Percentiles rank a stretch among this genome's conserved stretches.
Conservation (phyloP, 1,140 invertebrate genomes). For the Araneus ventricosus region DNA sequence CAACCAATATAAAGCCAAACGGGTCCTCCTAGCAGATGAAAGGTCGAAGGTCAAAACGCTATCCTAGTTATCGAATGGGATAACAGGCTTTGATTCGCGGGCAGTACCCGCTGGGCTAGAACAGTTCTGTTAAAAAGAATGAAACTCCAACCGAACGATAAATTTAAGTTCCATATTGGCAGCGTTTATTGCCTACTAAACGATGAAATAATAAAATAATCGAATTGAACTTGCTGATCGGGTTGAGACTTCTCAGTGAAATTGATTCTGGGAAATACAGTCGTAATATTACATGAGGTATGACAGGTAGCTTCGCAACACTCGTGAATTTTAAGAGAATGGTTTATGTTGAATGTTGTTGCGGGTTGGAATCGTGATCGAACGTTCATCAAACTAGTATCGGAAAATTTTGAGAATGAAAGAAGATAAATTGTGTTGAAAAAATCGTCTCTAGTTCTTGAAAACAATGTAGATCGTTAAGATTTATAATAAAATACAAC, state of each 20-base stretch:
- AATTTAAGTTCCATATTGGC: constrained; percentile 45
- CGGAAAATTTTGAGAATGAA: no score
- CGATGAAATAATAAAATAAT: constrained; percentile 40
- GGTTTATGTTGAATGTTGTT: no score
- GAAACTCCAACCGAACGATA: neutral
- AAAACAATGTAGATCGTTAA: no score
- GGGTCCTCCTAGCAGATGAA: constrained; percentile 11
- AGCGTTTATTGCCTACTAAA: neutral
- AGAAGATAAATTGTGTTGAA: no score
- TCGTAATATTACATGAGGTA: neutral
- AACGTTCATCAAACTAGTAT: no score
- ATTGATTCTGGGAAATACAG: constrained; percentile 5
- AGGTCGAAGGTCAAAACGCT: constrained; percentile 38
- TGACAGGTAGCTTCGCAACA: neutral
- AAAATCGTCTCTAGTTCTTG: no score
- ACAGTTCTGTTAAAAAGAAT: neutral
- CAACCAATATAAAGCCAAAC: constrained; percentile 40
- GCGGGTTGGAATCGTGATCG: no score
- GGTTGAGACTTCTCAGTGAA: neutral
- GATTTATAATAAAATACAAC: no score
- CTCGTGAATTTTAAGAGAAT: no score
- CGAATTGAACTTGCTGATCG: constrained; percentile 12
- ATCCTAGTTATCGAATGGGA: constrained; percentile 57
- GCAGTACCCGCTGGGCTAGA: constrained; percentile 33
- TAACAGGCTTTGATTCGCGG: constrained; percentile 44